Evolutionary conservation across 2,888 invertebrate genomes (phyloP).

Genomic region (Orthosia gothica): DNA sequence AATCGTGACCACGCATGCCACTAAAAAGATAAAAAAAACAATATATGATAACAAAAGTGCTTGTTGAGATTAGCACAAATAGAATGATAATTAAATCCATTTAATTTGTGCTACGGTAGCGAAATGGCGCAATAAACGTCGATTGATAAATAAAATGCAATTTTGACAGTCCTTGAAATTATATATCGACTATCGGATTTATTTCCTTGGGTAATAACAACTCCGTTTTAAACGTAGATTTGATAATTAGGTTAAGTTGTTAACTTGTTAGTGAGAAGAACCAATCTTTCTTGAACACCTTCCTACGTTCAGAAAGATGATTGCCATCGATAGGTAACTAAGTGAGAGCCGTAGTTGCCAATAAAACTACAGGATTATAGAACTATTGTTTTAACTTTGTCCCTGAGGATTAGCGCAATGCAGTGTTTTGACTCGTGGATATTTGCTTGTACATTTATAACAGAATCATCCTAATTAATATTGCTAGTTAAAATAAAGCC

Average conservation of each 20-base stretch:
- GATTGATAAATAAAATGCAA: neutral
- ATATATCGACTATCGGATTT: neutral
- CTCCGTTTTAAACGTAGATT: neutral
- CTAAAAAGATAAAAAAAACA: slow-evolving; percentile 8
- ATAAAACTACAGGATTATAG: neutral
- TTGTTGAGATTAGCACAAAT: slow-evolving; percentile 34
- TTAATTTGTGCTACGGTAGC: slow-evolving; percentile 20
- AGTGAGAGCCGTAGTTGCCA: neutral
- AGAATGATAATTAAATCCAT: slow-evolving; percentile 14
- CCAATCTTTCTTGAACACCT: too few relatives aligned
- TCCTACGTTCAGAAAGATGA: neutral
- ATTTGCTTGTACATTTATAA: neutral
- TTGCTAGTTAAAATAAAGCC: neutral
- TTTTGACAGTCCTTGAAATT: neutral
- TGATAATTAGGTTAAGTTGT: neutral
- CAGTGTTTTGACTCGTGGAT: neutral
- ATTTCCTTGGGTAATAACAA: neutral
- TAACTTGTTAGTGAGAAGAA: too few relatives aligned
- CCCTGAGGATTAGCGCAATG: neutral
- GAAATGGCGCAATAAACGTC: neutral
- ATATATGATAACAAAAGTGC: slow-evolving; percentile 36
- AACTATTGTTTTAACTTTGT: neutral
- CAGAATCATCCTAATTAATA: neutral
- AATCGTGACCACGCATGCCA: neutral
- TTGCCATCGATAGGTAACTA: neutral